Conservation (phyloP, 2,113 vertebrate species). For the Sinocyclocheilus anshuiensis region DNA sequence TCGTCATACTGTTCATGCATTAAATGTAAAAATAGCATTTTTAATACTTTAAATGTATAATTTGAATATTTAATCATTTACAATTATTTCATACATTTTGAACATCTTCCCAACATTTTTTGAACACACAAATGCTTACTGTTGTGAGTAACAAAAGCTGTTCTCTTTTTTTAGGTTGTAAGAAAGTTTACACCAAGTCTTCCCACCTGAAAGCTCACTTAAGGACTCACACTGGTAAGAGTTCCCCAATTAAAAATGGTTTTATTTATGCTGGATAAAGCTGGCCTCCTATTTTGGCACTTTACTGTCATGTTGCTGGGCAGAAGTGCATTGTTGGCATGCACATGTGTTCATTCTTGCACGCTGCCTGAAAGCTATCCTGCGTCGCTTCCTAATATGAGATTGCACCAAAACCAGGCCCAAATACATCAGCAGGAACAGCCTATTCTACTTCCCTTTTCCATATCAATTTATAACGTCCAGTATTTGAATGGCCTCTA, state of each 20-base stretch:
- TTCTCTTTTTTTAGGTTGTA: constrained; percentile 76
- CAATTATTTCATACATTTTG: not conserved
- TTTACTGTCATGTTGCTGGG: constrained; percentile 57
- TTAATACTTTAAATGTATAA: not conserved
- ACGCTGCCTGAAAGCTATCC: constrained; percentile 45
- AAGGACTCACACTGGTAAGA: constrained; percentile 89
- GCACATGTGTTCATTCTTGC: constrained; percentile 46
- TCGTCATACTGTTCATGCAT: not conserved
- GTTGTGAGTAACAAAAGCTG: constrained; percentile 2
- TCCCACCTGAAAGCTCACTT: constrained; percentile 92
- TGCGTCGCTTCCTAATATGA: not conserved
- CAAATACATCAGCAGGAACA: constrained; percentile 4
- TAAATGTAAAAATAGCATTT: not conserved
- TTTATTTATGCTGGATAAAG: constrained; percentile 51
- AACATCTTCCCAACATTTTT: not conserved
- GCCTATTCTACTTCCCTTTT: not conserved
- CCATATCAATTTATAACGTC: not conserved
- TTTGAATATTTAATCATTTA: not conserved
- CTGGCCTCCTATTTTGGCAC: constrained; percentile 52
- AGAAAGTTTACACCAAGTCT: constrained; percentile 91
- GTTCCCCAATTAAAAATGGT: constrained; percentile 54
- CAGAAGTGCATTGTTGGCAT: constrained; percentile 54
- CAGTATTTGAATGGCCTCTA: not conserved
- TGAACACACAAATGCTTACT: not conserved
- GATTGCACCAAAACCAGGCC: constrained; percentile 13